A percentile compares a stretch with the other conserved stretches of the same genome.
Evolutionary conservation across 2,888 invertebrate genomes (phyloP).

Genomic region (Cacoxenus indagator): DNA sequence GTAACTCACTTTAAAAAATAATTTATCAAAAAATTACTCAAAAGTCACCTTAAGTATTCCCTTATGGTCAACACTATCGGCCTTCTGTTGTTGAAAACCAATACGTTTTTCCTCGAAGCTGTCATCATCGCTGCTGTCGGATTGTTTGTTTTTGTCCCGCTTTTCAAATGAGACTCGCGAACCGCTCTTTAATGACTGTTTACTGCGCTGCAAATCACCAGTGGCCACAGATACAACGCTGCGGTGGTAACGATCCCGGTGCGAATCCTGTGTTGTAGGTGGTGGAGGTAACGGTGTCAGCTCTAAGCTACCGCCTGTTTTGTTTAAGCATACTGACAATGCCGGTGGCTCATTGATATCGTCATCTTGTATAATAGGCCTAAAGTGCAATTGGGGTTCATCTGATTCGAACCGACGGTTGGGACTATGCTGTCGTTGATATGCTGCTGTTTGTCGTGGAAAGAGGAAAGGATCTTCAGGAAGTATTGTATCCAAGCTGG

Average conservation of each 20-base stretch:
- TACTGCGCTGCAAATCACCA: slow-evolving; percentile 65
- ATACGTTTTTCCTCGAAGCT: slow-evolving; percentile 69
- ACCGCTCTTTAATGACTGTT: slow-evolving; percentile 66
- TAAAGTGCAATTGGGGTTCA: slow-evolving; percentile 65
- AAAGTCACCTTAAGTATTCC: slow-evolving; percentile 67
- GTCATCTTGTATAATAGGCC: slow-evolving; percentile 55
- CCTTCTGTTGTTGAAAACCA: slow-evolving; percentile 70
- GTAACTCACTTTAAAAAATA: background rate
- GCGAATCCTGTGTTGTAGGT: slow-evolving; percentile 59
- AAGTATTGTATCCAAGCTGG: slow-evolving; percentile 73
- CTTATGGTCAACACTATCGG: slow-evolving; percentile 70
- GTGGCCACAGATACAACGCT: slow-evolving; percentile 51
- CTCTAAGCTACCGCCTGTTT: slow-evolving; percentile 55
- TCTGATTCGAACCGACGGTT: slow-evolving; percentile 45
- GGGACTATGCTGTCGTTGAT: slow-evolving; percentile 41
- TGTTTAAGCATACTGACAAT: slow-evolving; percentile 41
- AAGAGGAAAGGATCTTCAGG: slow-evolving; percentile 69
- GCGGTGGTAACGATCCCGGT: slow-evolving; percentile 66
- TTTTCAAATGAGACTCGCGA: slow-evolving; percentile 70
- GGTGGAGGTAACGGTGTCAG: slow-evolving; percentile 65
- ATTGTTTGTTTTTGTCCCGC: slow-evolving; percentile 33
- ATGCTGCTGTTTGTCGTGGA: slow-evolving; percentile 50
- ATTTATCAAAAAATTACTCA: background rate
- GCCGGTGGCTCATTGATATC: slow-evolving; percentile 54
- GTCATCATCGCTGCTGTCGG: slow-evolving; percentile 70